phyloP scores from a whole-genome alignment of 2,113 vertebrate genomes.

The Dryoscopus gambensis region DNA sequence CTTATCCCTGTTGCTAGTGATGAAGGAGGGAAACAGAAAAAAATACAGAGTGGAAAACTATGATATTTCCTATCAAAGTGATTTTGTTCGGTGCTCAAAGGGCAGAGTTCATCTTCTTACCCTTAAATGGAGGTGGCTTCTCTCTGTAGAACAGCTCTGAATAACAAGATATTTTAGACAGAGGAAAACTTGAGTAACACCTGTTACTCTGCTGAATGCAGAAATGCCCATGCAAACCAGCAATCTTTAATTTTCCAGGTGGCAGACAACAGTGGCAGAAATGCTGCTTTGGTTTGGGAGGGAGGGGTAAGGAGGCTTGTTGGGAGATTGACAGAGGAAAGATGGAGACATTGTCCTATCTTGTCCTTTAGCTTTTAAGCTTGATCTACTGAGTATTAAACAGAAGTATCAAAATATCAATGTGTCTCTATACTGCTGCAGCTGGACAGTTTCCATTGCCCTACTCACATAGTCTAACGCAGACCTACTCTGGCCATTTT shows the following conservation, averaged over 20 bases:
- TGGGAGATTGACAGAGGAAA: background rate
- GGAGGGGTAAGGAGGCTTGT: fast-evolving
- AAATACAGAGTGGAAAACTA: background rate
- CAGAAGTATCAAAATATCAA: background rate
- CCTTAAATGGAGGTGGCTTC: background rate
- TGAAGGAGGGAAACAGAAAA: background rate
- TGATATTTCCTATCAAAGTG: background rate
- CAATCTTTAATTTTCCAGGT: background rate
- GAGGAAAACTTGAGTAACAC: background rate
- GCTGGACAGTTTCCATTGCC: background rate
- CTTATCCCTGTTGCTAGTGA: background rate
- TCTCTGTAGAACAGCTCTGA: background rate
- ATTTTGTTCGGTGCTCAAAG: background rate
- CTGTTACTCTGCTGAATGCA: background rate
- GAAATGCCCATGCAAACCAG: background rate
- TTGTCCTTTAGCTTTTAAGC: background rate
- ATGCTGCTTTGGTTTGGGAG: background rate
- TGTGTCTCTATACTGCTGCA: background rate
- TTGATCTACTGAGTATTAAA: background rate
- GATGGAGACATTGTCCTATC: background rate
- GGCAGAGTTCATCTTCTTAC: background rate
- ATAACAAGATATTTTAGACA: background rate
- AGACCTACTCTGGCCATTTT: background rate
- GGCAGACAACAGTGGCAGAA: background rate
- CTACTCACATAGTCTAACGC: background rate